Conservation (phyloP, 1,140 invertebrate genomes). For the Elymnias hypermnestra region DNA sequence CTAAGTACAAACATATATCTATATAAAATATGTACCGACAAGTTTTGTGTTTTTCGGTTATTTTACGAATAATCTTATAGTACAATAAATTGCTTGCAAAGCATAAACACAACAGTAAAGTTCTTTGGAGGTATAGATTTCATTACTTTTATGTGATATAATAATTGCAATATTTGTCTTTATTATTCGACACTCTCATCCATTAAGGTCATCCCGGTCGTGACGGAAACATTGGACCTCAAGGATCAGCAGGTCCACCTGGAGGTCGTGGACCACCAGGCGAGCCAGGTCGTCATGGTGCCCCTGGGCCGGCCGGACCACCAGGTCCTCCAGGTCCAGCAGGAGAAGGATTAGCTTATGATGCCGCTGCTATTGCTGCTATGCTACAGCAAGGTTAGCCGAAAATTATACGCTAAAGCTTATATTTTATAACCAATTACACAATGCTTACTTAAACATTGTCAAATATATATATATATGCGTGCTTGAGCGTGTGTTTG, state of each 20-base stretch:
- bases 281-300: constrained; percentile 81
- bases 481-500: too few relatives aligned
- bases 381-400: constrained; percentile 79
- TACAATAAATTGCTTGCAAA: too few relatives aligned
- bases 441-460: too few relatives aligned
- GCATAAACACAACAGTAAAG: too few relatives aligned
- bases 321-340: constrained; percentile 86
- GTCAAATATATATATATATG: too few relatives aligned
- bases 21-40: too few relatives aligned
- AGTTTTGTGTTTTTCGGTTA: too few relatives aligned
- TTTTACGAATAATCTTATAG: too few relatives aligned
- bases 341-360: constrained; percentile 83
- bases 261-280: constrained; percentile 82
- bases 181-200: not conserved
- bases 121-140: too few relatives aligned
- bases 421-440: too few relatives aligned
- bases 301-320: constrained; percentile 82
- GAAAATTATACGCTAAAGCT: not conserved
- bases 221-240: constrained; percentile 83
- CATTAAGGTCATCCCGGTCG: constrained; percentile 82
- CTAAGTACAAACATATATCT: too few relatives aligned
- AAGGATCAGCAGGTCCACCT: constrained; percentile 82
- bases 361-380: constrained; percentile 84
- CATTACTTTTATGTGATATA: too few relatives aligned
- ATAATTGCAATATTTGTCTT: not conserved